phyloP scores from a whole-genome alignment of 2,888 invertebrate genomes.

The Andrena haemorrhoa region DNA sequence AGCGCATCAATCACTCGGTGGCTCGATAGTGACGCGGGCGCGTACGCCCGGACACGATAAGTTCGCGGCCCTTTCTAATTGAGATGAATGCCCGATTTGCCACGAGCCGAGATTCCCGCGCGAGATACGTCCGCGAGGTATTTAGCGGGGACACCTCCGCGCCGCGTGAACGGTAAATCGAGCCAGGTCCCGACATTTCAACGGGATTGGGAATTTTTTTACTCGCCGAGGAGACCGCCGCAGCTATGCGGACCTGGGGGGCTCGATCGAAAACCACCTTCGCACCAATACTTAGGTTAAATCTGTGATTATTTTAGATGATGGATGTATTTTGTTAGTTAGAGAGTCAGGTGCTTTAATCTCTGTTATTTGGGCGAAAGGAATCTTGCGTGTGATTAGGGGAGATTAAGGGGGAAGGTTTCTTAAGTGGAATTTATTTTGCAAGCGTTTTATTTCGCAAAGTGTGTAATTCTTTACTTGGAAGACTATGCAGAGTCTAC shows the following conservation, averaged over 20 bases:
- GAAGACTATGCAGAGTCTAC: neutral
- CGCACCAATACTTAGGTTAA: too few relatives aligned
- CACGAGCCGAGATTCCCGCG: conserved; percentile 19
- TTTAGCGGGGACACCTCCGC: conserved; percentile 26
- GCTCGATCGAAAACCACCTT: too few relatives aligned
- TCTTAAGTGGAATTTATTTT: too few relatives aligned
- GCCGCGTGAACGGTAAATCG: conserved; percentile 3
- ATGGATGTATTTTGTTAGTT: too few relatives aligned
- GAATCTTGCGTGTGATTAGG: neutral
- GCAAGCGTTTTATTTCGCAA: too few relatives aligned
- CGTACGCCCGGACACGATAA: conserved; percentile 40
- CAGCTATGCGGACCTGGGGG: too few relatives aligned
- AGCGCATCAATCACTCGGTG: conserved; percentile 50
- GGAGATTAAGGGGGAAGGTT: too few relatives aligned
- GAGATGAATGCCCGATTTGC: conserved; percentile 58
- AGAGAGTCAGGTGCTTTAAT: too few relatives aligned
- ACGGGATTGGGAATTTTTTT: conserved; percentile 3
- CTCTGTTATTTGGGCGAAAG: neutral
- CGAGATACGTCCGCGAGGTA: conserved; percentile 23
- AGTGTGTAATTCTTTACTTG: too few relatives aligned
- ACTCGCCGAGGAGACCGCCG: neutral
- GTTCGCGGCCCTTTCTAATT: conserved; percentile 53
- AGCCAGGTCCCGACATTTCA: conserved; percentile 9
- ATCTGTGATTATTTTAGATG: too few relatives aligned
- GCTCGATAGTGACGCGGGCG: conserved; percentile 46